These are phyloP conservation scores for Labeo rohita DNA, from an alignment of 2,113 vertebrate genomes.

Conservation along the genomic window DNA sequence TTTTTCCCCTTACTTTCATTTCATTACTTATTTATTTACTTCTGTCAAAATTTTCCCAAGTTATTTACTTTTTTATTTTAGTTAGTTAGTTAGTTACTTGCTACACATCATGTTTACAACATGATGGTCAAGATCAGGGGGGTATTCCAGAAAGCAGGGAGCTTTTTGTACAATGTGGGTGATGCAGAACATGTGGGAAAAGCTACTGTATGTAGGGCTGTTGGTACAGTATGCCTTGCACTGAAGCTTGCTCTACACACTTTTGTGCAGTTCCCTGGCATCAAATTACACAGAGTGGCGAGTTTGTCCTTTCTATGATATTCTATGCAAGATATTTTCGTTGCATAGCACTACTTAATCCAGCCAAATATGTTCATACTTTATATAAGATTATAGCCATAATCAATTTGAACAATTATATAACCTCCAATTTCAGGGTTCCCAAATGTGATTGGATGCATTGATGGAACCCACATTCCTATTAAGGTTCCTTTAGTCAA, in stretches of 20 bases:
- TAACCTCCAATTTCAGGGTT: background rate
- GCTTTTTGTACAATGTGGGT: conserved; percentile 26
- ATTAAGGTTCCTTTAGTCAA: conserved; percentile 11
- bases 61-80: no score
- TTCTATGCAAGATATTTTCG: no score
- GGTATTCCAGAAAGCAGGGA: background rate
- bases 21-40: no score
- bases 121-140: no score
- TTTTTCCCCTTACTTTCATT: no score
- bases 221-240: background rate
- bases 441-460: background rate
- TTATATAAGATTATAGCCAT: no score
- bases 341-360: no score
- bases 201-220: background rate
- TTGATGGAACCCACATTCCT: conserved; percentile 1
- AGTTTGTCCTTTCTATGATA: background rate
- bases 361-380: no score
- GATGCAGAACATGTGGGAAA: conserved; percentile 31
- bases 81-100: no score
- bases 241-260: conserved; percentile 1
- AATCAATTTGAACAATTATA: no score
- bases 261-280: background rate
- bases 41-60: no score
- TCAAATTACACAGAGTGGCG: background rate
- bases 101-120: no score